These are phyloP conservation scores for Hippocampus comes DNA, from an alignment of 2,113 vertebrate species.

Conservation along the genomic window DNA sequence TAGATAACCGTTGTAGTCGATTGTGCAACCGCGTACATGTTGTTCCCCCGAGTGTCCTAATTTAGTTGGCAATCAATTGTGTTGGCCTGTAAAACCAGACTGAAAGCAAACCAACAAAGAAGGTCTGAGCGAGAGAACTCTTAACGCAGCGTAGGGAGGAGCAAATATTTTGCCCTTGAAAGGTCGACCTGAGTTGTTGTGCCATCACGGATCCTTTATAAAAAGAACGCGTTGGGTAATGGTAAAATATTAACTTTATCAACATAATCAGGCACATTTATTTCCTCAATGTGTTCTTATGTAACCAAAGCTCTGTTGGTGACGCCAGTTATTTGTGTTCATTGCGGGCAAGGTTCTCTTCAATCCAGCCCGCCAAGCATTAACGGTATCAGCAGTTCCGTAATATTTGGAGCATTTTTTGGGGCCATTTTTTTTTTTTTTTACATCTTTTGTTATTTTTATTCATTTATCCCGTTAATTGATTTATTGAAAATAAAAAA, in stretches of 20 bases:
- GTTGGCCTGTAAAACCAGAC: background rate
- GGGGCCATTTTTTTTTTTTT: too few relatives aligned
- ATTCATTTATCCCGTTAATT: background rate
- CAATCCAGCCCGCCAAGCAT: background rate
- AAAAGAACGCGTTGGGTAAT: slow-evolving; percentile 4
- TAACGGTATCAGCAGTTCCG: too few relatives aligned
- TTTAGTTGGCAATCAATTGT: background rate
- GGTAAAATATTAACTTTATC: slow-evolving; percentile 32
- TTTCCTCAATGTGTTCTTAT: slow-evolving; percentile 16
- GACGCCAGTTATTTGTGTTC: background rate
- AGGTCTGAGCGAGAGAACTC: background rate
- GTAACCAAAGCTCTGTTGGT: background rate
- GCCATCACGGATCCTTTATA: background rate
- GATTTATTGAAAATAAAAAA: background rate
- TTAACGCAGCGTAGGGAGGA: background rate
- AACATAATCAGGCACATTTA: slow-evolving; percentile 1
- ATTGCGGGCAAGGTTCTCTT: background rate
- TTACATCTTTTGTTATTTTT: background rate
- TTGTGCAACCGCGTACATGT: background rate
- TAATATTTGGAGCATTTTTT: too few relatives aligned
- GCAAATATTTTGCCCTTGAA: slow-evolving; percentile 4
- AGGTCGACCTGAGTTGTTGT: background rate
- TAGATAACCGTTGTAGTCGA: background rate
- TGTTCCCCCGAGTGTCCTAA: background rate
- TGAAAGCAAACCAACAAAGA: background rate